phyloP scores from a whole-genome alignment of 2,797 vertebrate species.

The Acropternis orthonyx region DNA sequence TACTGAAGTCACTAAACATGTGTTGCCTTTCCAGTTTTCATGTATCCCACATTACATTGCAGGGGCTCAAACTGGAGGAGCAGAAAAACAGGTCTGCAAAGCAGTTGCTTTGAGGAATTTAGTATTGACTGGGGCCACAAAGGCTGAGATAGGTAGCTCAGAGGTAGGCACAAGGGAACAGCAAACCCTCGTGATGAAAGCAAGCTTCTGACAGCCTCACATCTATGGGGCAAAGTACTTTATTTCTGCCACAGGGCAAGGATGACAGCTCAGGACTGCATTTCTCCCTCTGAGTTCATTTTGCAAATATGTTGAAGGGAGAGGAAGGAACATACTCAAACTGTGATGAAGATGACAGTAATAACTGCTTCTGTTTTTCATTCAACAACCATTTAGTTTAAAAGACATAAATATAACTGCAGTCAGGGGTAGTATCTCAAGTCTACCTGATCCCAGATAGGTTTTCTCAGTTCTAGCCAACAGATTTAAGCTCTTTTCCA shows the following conservation, averaged over 20 bases:
- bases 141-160: background rate
- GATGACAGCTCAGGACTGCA: background rate
- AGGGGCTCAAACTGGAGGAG: background rate
- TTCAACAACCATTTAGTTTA: background rate
- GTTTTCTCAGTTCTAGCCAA: background rate
- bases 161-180: background rate
- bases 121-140: background rate
- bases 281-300: background rate
- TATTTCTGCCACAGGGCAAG: background rate
- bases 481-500: background rate
- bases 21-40: background rate
- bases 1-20: background rate
- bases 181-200: background rate
- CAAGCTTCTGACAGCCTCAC: background rate
- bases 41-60: fast-evolving
- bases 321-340: background rate
- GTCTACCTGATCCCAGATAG: background rate
- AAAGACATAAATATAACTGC: background rate
- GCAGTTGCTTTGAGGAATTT: background rate
- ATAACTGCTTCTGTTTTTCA: background rate
- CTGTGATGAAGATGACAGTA: background rate
- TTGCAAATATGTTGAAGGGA: background rate
- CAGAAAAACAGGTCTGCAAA: background rate
- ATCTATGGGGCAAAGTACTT: background rate
- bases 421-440: background rate